Percentiles rank a stretch among this genome's conserved stretches.
These are phyloP conservation scores for Oncorhynchus gorbuscha DNA, from an alignment of 2,113 vertebrate species.

Conservation along the genomic window DNA sequence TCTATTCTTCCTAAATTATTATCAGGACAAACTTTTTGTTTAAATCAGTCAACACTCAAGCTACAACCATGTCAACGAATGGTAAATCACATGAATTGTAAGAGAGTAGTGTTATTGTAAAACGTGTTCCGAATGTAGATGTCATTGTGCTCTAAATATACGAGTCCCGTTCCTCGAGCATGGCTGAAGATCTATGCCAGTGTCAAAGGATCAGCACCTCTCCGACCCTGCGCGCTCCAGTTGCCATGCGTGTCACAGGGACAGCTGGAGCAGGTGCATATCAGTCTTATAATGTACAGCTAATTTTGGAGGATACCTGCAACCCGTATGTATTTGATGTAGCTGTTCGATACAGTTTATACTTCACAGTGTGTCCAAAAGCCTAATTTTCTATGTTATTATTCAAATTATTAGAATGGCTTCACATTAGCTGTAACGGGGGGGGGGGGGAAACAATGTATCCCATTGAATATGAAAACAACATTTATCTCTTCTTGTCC, in stretches of 20 bases:
- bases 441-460: too few species aligned
- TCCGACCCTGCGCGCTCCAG: slow-evolving; percentile 26
- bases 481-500: too few species aligned
- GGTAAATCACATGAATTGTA: neutral
- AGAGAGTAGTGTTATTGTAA: neutral
- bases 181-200: neutral
- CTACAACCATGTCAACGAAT: too few species aligned
- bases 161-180: neutral
- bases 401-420: too few species aligned
- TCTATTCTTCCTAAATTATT: too few species aligned
- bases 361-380: too few species aligned
- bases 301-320: neutral
- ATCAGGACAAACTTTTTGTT: too few species aligned
- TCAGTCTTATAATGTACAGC: slow-evolving; percentile 5
- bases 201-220: slow-evolving; percentile 41
- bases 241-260: slow-evolving; percentile 26
- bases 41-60: too few species aligned
- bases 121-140: slow-evolving; percentile 19
- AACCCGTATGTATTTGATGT: neutral
- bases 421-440: too few species aligned
- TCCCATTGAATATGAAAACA: neutral
- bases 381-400: too few species aligned
- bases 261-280: neutral
- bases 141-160: slow-evolving; percentile 9
- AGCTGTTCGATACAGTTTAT: too few species aligned